Conservation (phyloP, 2,113 vertebrate genomes). For the Archocentrus centrarchus region DNA sequence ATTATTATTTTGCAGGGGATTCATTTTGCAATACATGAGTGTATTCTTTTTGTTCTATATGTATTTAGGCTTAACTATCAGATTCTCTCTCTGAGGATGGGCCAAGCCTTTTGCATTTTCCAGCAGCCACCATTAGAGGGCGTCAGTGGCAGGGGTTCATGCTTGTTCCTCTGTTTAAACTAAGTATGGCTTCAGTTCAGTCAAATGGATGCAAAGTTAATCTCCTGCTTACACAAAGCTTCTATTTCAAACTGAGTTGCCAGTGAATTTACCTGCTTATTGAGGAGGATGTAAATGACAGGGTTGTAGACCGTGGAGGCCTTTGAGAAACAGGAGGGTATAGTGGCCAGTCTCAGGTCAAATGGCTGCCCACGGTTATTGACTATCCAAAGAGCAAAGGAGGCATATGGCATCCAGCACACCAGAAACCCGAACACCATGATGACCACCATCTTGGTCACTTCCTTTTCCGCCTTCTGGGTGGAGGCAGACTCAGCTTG, state of each 20-base stretch:
- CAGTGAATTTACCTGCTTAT: constrained; percentile 76
- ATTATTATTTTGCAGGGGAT: too few species aligned
- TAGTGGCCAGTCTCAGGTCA: constrained; percentile 76
- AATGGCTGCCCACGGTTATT: constrained; percentile 73
- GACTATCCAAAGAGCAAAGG: constrained; percentile 77
- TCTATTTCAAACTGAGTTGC: not conserved
- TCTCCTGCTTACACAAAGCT: not conserved
- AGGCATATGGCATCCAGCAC: constrained; percentile 79
- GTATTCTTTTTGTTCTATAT: not conserved
- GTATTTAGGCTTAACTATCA: not conserved
- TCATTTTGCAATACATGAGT: not conserved
- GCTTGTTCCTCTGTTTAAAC: not conserved
- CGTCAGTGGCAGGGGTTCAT: not conserved
- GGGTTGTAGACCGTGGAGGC: constrained; percentile 83
- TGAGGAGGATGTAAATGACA: constrained; percentile 82
- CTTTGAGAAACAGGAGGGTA: constrained; percentile 81
- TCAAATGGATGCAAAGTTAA: not conserved
- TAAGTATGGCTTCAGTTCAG: not conserved
- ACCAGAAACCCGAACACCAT: constrained; percentile 83
- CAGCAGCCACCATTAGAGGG: constrained; percentile 10
- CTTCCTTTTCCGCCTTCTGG: constrained; percentile 82
- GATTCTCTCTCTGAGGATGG: not conserved
- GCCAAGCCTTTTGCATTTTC: not conserved
- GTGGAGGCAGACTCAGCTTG: constrained; percentile 83
- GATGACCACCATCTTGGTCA: constrained; percentile 82